phyloP scores from a whole-genome alignment of 2,888 invertebrate species.

The Nowickia ferox region DNA sequence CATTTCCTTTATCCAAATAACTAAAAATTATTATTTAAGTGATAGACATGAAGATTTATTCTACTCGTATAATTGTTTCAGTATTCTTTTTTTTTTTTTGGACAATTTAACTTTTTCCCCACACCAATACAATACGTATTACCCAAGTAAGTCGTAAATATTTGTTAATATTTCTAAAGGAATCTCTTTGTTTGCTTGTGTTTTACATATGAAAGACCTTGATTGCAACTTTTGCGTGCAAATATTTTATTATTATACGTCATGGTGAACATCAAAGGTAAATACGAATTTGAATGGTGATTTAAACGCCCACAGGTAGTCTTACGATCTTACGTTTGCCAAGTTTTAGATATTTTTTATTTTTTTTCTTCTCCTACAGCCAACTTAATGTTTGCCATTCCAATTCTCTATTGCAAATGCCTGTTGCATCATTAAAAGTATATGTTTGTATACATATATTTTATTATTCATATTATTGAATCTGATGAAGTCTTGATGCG shows the following conservation, averaged over 20 bases:
- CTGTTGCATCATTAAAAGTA: constrained; percentile 47
- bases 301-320: constrained; percentile 45
- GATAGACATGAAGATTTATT: too few relatives aligned
- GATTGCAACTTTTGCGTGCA: constrained; percentile 62
- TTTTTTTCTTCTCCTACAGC: neutral
- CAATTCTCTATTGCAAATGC: constrained; percentile 23
- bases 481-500: constrained; percentile 12
- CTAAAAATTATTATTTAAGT: too few relatives aligned
- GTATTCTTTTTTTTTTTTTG: too few relatives aligned
- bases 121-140: too few relatives aligned
- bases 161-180: too few relatives aligned
- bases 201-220: constrained; percentile 55
- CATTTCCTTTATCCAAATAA: too few relatives aligned
- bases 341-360: neutral
- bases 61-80: too few relatives aligned
- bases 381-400: constrained; percentile 19
- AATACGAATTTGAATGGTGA: constrained; percentile 5
- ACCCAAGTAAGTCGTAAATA: too few relatives aligned
- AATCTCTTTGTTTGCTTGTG: neutral
- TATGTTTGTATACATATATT: neutral
- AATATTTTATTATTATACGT: constrained; percentile 45
- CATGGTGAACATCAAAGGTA: constrained; percentile 8
- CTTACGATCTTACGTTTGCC: neutral
- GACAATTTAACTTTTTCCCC: too few relatives aligned
- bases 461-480: constrained; percentile 11